Conservation (phyloP, 2,888 invertebrate genomes). For the Idaea aversata region DNA sequence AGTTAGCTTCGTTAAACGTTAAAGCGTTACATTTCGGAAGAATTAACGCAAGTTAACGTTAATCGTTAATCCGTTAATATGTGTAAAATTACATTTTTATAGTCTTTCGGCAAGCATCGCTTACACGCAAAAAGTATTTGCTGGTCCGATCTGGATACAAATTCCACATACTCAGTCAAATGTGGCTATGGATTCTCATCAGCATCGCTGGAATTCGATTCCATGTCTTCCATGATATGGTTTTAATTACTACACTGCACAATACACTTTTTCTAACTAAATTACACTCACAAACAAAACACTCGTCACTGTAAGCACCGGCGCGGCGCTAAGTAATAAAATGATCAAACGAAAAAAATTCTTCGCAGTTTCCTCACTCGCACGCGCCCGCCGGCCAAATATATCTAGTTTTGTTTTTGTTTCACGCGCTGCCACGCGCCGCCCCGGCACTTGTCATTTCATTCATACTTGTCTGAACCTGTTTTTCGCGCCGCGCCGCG, state of each 20-base stretch:
- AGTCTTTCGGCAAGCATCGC: slow-evolving; percentile 28
- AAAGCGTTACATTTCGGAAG: too few relatives aligned
- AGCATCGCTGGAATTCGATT: slow-evolving; percentile 12
- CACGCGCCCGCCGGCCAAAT: slow-evolving; percentile 5
- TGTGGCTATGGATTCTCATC: slow-evolving; percentile 21
- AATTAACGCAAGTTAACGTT: too few relatives aligned
- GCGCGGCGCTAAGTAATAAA: slow-evolving; percentile 7
- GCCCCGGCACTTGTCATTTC: slow-evolving; percentile 8
- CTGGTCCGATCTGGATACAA: slow-evolving; percentile 29
- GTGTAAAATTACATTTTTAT: too few relatives aligned
- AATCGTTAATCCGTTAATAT: too few relatives aligned
- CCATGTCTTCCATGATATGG: slow-evolving; percentile 25
- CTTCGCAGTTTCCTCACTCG: slow-evolving; percentile 6
- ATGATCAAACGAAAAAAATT: slow-evolving; percentile 9
- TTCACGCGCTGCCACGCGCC: slow-evolving; percentile 7
- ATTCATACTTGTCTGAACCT: slow-evolving; percentile 3
- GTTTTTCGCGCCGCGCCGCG: too few relatives aligned
- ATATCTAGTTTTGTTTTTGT: slow-evolving; percentile 8
- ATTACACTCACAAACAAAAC: too few relatives aligned
- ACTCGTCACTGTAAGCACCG: slow-evolving; percentile 9
- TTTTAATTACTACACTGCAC: slow-evolving; percentile 21
- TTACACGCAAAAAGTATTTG: slow-evolving; percentile 29
- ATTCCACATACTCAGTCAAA: slow-evolving; percentile 18
- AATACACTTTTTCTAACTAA: slow-evolving; percentile 21
- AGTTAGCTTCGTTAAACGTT: too few relatives aligned